phyloP scores from a whole-genome alignment of 2,113 vertebrate genomes.

The Ciconia boyciana region DNA sequence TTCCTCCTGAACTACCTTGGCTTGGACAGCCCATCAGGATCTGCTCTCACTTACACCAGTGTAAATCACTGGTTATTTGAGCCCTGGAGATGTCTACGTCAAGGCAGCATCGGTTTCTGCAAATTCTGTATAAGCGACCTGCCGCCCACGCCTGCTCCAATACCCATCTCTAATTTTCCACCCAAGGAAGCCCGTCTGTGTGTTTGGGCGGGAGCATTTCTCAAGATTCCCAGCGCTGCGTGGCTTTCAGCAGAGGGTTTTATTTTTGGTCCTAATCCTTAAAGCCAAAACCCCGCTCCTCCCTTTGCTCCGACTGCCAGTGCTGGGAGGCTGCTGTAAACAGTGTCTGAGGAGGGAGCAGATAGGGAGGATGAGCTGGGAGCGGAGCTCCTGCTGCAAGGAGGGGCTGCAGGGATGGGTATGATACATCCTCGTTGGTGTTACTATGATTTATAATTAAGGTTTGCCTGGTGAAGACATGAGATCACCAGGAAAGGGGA shows the following conservation, averaged over 20 bases:
- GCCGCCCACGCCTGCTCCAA: neutral
- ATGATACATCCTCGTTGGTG: neutral
- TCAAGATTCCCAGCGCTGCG: constrained; percentile 16
- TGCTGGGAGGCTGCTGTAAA: constrained; percentile 21
- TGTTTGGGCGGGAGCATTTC: constrained; percentile 16
- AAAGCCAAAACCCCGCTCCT: constrained; percentile 52
- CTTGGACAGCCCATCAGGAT: neutral
- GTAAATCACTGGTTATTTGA: neutral
- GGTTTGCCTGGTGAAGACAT: neutral
- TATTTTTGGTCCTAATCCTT: constrained; percentile 50
- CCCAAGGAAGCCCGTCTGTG: neutral
- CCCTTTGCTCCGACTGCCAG: constrained; percentile 8
- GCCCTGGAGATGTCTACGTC: neutral
- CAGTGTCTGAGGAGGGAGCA: neutral
- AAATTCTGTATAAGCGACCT: neutral
- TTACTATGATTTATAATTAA: constrained; percentile 31
- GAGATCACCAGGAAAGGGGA: constrained; percentile 22
- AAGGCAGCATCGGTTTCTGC: neutral
- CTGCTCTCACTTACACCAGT: neutral
- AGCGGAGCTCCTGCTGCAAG: neutral
- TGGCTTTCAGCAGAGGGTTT: constrained; percentile 19
- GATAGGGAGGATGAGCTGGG: neutral
- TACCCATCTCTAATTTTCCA: constrained; percentile 48
- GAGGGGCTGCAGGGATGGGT: neutral
- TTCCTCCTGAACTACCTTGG: neutral